Percentiles rank a stretch among this genome's conserved stretches.
These are phyloP conservation scores for Alviniconcha marisindica DNA, from an alignment of 1,140 invertebrate genomes.

Conservation along the genomic window DNA sequence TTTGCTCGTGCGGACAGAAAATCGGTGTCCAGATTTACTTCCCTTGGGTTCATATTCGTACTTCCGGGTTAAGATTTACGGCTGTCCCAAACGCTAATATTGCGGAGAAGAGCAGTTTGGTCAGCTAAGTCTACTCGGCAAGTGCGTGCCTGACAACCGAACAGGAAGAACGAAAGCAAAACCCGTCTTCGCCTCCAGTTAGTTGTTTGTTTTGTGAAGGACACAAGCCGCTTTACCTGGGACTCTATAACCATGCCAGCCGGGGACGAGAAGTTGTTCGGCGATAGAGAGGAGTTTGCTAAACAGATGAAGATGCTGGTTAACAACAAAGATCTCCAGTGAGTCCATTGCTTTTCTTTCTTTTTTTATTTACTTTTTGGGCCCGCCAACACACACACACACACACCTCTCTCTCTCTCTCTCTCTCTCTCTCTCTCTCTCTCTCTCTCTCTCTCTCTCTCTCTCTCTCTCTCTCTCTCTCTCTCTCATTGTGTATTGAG, in stretches of 20 bases:
- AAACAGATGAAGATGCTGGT: constrained; percentile 72
- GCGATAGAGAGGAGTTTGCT: constrained; percentile 76
- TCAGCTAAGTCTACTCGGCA: constrained; percentile 2
- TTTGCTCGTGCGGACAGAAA: too few relatives aligned
- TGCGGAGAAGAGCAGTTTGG: background rate
- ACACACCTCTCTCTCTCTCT: constrained; percentile 10
- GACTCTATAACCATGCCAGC: constrained; percentile 29
- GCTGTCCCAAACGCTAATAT: too few relatives aligned
- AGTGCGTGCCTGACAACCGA: constrained; percentile 48
- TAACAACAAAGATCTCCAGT: constrained; percentile 69
- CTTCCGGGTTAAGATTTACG: too few relatives aligned
- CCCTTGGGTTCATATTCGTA: too few relatives aligned
- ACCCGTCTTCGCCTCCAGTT: too few relatives aligned
- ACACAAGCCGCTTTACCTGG: background rate
- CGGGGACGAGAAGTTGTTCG: constrained; percentile 63
- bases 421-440: constrained; percentile 1
- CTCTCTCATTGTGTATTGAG: too few relatives aligned
- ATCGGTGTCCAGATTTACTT: too few relatives aligned
- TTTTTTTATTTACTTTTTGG: background rate
- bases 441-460: constrained; percentile 14
- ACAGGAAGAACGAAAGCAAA: background rate
- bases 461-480: constrained; percentile 14
- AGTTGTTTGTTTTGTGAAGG: too few relatives aligned
- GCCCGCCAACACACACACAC: background rate
- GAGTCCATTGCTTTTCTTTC: background rate